phyloP scores from a whole-genome alignment of 2,113 vertebrate species.

The Psittacula cyanocephala region DNA sequence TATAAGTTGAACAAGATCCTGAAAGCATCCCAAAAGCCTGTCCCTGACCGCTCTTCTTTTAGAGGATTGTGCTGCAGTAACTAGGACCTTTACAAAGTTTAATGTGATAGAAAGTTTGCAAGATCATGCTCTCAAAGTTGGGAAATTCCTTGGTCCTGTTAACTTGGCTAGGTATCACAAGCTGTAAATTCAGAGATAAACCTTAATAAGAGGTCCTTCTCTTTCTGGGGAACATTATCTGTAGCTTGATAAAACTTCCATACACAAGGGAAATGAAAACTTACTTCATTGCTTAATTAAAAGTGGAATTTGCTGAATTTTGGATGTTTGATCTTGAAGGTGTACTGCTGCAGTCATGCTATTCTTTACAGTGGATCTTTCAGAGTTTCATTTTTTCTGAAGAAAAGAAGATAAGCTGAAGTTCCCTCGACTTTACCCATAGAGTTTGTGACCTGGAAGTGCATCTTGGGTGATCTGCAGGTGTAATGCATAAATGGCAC shows the following conservation, averaged over 20 bases:
- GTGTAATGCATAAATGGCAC: not conserved
- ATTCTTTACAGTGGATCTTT: not conserved
- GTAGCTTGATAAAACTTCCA: not conserved
- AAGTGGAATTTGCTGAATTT: not conserved
- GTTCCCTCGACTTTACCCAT: not conserved
- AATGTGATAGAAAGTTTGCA: not conserved
- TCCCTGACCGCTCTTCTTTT: not conserved
- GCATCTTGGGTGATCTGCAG: not conserved
- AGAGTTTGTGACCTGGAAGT: not conserved
- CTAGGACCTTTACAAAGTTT: not conserved
- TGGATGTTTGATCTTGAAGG: not conserved
- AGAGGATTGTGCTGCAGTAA: not conserved
- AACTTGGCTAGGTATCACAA: not conserved
- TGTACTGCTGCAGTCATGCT: not conserved
- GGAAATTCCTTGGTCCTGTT: not conserved
- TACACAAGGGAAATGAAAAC: not conserved
- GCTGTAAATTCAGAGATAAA: not conserved
- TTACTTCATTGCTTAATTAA: not conserved
- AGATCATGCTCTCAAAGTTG: not conserved
- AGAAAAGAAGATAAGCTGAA: not conserved
- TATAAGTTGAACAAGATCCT: not conserved
- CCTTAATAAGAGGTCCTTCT: not conserved
- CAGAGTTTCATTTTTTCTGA: not conserved
- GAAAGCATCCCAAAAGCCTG: not conserved
- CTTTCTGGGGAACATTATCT: not conserved